A percentile compares a stretch with the other conserved stretches of the same genome.
Conservation (phyloP, 2,797 vertebrate species). For the Nyctalus aviator region DNA sequence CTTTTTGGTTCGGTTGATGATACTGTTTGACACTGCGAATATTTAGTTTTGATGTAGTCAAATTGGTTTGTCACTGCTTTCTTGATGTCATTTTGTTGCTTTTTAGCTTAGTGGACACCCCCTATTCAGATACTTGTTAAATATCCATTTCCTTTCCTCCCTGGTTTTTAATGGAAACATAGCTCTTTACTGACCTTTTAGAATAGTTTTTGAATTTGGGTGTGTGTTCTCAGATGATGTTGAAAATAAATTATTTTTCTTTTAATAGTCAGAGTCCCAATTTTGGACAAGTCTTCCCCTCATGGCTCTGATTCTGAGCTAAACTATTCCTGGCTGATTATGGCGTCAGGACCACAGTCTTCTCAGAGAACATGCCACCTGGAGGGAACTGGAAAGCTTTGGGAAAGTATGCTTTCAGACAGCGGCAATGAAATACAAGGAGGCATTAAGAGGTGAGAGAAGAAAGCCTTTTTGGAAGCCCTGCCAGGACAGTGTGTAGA, state of each 20-base stretch:
- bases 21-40: conserved; percentile 41
- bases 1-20: conserved; percentile 32
- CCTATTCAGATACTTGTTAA: conserved; percentile 5
- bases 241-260: neutral
- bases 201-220: conserved; percentile 33
- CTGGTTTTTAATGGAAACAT: neutral
- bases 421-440: neutral
- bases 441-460: neutral
- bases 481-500: neutral
- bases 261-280: neutral
- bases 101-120: conserved; percentile 21
- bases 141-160: conserved; percentile 6
- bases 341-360: neutral
- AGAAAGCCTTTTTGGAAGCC: conserved; percentile 29
- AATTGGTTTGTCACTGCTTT: conserved; percentile 18
- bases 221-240: neutral
- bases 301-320: neutral
- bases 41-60: conserved; percentile 39
- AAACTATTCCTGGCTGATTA: conserved; percentile 19
- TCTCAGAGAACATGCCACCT: conserved; percentile 7
- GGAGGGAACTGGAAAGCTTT: neutral
- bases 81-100: conserved; percentile 31
- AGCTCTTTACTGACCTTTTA: conserved; percentile 46
- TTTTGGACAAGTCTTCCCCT: neutral
- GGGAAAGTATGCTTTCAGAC: neutral